Conservation (phyloP, 2,113 vertebrate species). For the Macaca nemestrina region DNA sequence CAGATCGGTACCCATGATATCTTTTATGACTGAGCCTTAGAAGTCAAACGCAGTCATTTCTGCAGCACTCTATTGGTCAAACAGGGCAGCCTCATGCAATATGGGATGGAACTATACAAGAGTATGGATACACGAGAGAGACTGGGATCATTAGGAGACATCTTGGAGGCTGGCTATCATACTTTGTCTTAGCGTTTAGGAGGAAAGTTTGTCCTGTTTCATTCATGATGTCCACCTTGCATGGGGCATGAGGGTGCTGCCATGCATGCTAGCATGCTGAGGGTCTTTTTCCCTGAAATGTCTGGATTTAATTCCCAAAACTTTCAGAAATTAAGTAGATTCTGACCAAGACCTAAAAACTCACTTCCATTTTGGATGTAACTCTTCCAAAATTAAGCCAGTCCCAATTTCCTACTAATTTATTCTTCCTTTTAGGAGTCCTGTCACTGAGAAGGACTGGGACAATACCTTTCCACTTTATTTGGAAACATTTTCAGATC, state of each 20-base stretch:
- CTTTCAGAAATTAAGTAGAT: neutral
- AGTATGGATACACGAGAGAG: neutral
- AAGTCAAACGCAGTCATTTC: neutral
- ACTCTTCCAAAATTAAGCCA: constrained; percentile 1
- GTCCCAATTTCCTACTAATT: neutral
- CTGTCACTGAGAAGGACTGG: neutral
- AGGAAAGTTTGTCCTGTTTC: neutral
- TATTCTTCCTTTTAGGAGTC: neutral
- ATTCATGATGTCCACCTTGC: neutral
- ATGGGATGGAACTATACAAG: neutral
- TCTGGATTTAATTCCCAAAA: neutral
- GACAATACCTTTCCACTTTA: neutral
- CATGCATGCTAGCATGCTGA: neutral
- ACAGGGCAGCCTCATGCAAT: neutral
- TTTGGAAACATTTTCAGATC: neutral
- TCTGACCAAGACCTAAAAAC: neutral
- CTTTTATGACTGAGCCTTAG: neutral
- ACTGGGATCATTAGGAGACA: neutral
- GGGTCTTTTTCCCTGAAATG: neutral
- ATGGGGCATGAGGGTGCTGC: neutral
- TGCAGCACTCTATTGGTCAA: neutral
- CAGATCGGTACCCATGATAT: neutral
- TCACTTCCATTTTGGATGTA: neutral
- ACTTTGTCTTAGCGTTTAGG: neutral
- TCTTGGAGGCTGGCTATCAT: neutral